A percentile compares a stretch with the other conserved stretches of the same genome.
phyloP scores from a whole-genome alignment of 1,140 invertebrate species.

The Dendroctonus ponderosae region DNA sequence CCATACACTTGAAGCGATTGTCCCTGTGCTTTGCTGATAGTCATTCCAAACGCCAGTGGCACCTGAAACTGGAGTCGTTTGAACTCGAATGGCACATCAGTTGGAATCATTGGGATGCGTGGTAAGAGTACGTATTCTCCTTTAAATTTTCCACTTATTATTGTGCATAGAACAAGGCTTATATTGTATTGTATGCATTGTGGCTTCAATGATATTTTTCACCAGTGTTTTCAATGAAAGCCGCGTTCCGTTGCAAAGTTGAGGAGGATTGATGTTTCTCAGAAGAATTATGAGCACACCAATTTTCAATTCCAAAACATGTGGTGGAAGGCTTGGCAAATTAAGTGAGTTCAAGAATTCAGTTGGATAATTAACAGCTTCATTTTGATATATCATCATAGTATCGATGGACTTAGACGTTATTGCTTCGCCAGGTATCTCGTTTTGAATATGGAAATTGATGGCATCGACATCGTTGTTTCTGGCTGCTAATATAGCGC shows the following conservation, averaged over 20 bases:
- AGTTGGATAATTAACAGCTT: constrained; percentile 45
- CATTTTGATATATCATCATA: constrained; percentile 43
- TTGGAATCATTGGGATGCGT: constrained; percentile 51
- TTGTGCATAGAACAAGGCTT: no score
- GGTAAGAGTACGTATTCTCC: constrained; percentile 53
- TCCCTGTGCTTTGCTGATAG: constrained; percentile 58
- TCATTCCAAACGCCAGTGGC: constrained; percentile 53
- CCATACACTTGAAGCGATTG: constrained; percentile 48
- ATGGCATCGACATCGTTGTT: constrained; percentile 47
- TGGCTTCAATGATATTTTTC: constrained; percentile 52
- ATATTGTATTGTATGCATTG: no score
- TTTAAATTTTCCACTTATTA: constrained; percentile 51
- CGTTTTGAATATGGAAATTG: constrained; percentile 44
- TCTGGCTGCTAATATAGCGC: constrained; percentile 45
- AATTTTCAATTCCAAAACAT: constrained; percentile 47
- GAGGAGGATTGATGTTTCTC: constrained; percentile 50
- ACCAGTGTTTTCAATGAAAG: constrained; percentile 41
- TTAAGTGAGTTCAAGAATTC: constrained; percentile 44
- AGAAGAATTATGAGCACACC: constrained; percentile 49
- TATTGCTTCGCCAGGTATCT: constrained; percentile 41
- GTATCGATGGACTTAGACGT: constrained; percentile 49
- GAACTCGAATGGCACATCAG: constrained; percentile 48
- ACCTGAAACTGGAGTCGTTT: constrained; percentile 56
- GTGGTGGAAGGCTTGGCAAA: constrained; percentile 34
- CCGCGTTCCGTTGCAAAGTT: constrained; percentile 51